phyloP scores from a whole-genome alignment of 2,888 invertebrate species.

The Pandemis heparana region DNA sequence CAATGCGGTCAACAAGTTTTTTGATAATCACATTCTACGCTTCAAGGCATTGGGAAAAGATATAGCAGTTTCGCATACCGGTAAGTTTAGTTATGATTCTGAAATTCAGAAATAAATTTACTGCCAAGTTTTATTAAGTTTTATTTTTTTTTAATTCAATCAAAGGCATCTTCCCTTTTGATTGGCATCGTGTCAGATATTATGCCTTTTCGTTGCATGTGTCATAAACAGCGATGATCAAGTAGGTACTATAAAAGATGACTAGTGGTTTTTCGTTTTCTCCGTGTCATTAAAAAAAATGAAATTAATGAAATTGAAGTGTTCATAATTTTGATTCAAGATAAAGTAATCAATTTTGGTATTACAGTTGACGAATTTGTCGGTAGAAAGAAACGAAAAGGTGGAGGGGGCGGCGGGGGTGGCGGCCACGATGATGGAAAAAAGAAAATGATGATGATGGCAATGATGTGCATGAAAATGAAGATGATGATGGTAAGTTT shows the following conservation, averaged over 20 bases:
- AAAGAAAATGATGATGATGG: constrained; percentile 88
- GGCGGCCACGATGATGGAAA: constrained; percentile 75
- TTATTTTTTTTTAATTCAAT: too few relatives aligned
- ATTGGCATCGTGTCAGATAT: too few relatives aligned
- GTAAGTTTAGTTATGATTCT: constrained; percentile 54
- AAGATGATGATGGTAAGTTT: constrained; percentile 84
- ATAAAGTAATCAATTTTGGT: constrained; percentile 8
- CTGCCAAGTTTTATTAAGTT: too few relatives aligned
- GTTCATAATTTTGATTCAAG: background rate
- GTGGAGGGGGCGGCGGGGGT: constrained; percentile 69
- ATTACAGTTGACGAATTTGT: constrained; percentile 74
- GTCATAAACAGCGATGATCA: too few relatives aligned
- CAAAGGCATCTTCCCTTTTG: too few relatives aligned
- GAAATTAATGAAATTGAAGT: too few relatives aligned
- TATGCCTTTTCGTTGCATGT: too few relatives aligned
- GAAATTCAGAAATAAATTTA: background rate
- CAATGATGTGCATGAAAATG: constrained; percentile 87
- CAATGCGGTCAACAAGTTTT: constrained; percentile 83
- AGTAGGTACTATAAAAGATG: too few relatives aligned
- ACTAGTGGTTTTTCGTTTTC: too few relatives aligned
- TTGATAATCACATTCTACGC: constrained; percentile 83
- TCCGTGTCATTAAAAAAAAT: too few relatives aligned
- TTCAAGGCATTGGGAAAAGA: constrained; percentile 71
- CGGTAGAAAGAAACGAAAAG: constrained; percentile 75
- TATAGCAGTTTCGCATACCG: constrained; percentile 65